Evolutionary conservation across 2,888 invertebrate species (phyloP), one percentile per base, ranked within the genome.

Genomic region (Cremastinae sp.): DNA sequence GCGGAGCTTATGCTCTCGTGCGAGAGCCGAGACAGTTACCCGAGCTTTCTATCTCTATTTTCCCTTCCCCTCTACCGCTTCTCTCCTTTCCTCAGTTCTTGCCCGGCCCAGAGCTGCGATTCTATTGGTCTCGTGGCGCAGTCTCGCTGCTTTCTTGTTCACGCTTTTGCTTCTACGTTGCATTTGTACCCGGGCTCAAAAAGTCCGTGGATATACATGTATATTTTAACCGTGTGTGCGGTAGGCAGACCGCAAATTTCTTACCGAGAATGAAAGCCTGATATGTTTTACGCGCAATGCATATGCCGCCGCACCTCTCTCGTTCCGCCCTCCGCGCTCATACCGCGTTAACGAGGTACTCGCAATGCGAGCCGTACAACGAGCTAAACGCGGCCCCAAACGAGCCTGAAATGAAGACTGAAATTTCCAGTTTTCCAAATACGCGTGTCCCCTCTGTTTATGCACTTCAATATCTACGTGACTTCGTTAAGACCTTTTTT

Each of bases 311-410:
- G 73, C 73, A 70, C n/a, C n/a, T n/a, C 28, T 28, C 28, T 28
- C 28, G 28, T 28, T 3, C 28, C 28, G 28, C 28, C 77, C 73
- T 73, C 68, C 79, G 45, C 68, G 71, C 75, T 58, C 49, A 58
- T 75, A 64, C n/a, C n/a, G 14, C 68, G 64, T 74, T 75, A 79
- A 78, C 71, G 71, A 78, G 75, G 74, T 74, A 73, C 71, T 73
- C 58, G 51, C 43, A 53, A 43, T 59, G 38, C 43, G 36, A 47
- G 66, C 45, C 20, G 66, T 59, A 66, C 10, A 36, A 34, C 3
- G 34, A 34, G 9, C 18, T 16, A 56, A 56, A 51, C 12, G 64
- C 64, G 1, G 20, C 64, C 14, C 9, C 18, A 64, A 51, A 64
- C 62, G 64, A 20, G 20, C n/a, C 14, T 14, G 51, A 51, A 64